Percentiles rank a stretch among this genome's conserved stretches.
phyloP scores from a whole-genome alignment of 2,113 vertebrate species.

The Rhizomys pruinosus region DNA sequence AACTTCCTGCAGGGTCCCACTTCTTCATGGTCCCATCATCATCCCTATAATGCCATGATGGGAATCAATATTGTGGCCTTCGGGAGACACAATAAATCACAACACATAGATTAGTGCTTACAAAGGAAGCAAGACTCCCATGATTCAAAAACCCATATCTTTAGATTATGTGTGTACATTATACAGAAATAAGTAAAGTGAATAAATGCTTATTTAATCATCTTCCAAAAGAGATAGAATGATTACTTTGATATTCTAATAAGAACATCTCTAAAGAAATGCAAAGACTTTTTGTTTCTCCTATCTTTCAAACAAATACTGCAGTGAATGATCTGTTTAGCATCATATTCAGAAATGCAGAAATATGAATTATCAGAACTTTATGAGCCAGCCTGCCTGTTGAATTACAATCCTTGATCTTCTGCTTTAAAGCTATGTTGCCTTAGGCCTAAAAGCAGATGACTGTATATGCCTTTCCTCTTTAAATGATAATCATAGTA shows the following conservation, averaged over 20 bases:
- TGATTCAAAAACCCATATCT: too few species aligned
- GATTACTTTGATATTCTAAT: neutral
- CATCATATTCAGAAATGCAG: neutral
- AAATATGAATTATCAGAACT: neutral
- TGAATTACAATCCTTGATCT: neutral
- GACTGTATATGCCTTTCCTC: neutral
- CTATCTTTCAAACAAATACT: neutral
- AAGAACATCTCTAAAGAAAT: neutral
- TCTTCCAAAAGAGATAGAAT: neutral
- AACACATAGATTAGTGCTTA: too few species aligned
- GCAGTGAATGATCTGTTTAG: neutral
- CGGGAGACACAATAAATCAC: too few species aligned
- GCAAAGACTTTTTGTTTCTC: rapidly evolving
- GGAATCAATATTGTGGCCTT: too few species aligned
- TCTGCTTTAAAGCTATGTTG: neutral
- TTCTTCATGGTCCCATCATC: too few species aligned
- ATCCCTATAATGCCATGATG: too few species aligned
- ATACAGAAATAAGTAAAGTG: too few species aligned
- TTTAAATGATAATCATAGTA: neutral
- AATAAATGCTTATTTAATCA: neutral
- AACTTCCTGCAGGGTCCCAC: too few species aligned
- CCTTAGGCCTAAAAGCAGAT: neutral
- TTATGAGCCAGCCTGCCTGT: neutral
- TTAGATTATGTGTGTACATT: too few species aligned
- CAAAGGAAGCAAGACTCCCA: too few species aligned